Evolutionary conservation across 2,113 vertebrate species (phyloP).

Genomic region (Nyctereutes procyonoides): DNA sequence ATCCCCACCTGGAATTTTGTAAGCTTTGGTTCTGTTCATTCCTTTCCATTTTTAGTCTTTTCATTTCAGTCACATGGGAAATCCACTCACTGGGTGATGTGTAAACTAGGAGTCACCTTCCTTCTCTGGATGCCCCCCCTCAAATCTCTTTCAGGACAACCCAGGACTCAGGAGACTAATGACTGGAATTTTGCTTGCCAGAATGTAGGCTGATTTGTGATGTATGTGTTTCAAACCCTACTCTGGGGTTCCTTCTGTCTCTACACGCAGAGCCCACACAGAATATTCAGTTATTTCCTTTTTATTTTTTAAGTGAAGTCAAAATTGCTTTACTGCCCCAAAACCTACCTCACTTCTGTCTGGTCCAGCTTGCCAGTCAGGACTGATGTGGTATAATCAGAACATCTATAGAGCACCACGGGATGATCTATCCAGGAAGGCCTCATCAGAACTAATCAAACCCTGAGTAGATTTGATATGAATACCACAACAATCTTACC

Average conservation of each 20-base stretch:
- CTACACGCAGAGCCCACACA: neutral
- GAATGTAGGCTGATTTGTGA: neutral
- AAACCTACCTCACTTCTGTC: neutral
- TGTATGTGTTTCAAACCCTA: neutral
- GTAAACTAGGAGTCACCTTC: neutral
- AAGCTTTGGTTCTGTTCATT: neutral
- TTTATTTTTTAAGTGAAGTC: neutral
- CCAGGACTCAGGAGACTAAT: neutral
- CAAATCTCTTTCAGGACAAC: neutral
- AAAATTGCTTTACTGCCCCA: neutral
- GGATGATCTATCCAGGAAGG: accelerated
- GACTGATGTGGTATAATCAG: neutral
- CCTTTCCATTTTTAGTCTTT: neutral
- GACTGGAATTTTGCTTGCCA: too few relatives aligned
- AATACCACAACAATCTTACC: neutral
- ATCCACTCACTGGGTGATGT: too few relatives aligned
- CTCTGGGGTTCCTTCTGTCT: neutral
- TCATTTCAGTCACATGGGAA: neutral
- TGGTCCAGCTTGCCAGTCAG: neutral
- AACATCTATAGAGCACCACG: accelerated
- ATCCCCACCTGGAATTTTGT: neutral
- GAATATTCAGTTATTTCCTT: neutral
- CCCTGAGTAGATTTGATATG: neutral
- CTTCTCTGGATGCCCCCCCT: neutral
- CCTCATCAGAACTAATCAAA: neutral